Evolutionary conservation across 92 coral and sea anemone species (phyloP).

Genomic region (Umimayanthus kanabou): DNA sequence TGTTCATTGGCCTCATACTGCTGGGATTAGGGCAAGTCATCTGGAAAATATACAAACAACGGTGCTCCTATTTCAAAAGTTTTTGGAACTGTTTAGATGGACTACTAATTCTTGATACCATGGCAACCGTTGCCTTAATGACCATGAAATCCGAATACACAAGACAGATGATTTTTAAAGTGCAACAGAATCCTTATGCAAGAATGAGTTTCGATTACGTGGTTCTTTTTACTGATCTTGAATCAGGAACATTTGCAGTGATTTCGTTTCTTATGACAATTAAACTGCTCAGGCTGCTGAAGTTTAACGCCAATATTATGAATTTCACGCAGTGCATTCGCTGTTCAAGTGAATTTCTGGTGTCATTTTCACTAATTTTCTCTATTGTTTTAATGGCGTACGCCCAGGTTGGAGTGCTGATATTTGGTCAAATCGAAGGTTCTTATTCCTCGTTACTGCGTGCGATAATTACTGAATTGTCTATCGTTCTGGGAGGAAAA

Average conservation of each 20-base stretch:
- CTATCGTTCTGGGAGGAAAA: constrained; percentile 29
- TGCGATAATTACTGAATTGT: constrained; percentile 5
- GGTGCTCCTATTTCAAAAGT: constrained; percentile 2
- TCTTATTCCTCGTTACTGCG: constrained; percentile 6
- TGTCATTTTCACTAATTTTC: constrained; percentile 23
- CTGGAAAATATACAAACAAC: constrained; percentile 19
- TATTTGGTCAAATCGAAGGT: constrained; percentile 28
- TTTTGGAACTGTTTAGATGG: constrained; percentile 41
- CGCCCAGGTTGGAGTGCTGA: constrained; percentile 30
- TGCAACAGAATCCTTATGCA: constrained; percentile 28
- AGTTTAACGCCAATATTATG: constrained; percentile 26
- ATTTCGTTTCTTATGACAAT: constrained; percentile 30
- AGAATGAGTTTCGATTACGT: constrained; percentile 40
- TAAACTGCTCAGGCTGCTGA: constrained; percentile 14
- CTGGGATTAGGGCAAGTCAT: neutral
- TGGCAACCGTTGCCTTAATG: neutral
- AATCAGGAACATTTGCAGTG: constrained; percentile 26
- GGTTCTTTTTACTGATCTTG: constrained; percentile 20
- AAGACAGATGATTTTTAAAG: constrained; percentile 8
- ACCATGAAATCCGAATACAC: constrained; percentile 28
- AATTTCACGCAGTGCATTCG: constrained; percentile 29
- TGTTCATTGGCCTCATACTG: neutral
- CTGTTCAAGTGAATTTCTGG: neutral
- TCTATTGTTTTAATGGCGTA: constrained; percentile 28
- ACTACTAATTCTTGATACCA: constrained; percentile 2